Percentiles rank a stretch among this genome's conserved stretches.
Evolutionary conservation across 1,140 invertebrate genomes (phyloP).

Genomic region (Drosophila obscura): DNA sequence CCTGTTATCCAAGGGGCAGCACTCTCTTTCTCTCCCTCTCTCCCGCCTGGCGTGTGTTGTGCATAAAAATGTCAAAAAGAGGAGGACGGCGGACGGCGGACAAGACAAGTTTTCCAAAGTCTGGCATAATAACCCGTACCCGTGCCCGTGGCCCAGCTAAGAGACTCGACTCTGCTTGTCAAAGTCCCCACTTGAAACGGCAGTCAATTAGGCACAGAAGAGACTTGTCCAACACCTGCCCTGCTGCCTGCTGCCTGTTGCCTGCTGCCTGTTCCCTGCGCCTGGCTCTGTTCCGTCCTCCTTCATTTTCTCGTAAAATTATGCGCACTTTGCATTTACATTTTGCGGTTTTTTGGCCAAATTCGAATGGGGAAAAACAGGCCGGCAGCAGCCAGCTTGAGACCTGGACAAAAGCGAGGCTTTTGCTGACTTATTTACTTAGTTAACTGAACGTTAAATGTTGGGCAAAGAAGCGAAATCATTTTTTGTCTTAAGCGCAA

Average conservation of each 20-base stretch:
- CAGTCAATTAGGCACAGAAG: conserved; percentile 65
- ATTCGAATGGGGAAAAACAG: conserved; percentile 13
- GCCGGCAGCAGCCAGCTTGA: neutral
- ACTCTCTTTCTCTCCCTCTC: neutral
- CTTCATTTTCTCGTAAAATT: conserved; percentile 51
- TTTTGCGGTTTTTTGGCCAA: conserved; percentile 67
- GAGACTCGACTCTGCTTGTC: no score
- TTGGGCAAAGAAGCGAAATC: conserved; percentile 57
- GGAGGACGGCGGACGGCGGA: neutral
- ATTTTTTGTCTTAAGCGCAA: conserved; percentile 76
- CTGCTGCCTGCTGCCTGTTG: neutral
- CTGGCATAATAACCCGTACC: conserved; percentile 52
- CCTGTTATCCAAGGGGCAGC: conserved; percentile 16
- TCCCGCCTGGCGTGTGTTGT: conserved; percentile 29
- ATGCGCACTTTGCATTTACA: conserved; percentile 76
- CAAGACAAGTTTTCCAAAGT: conserved; percentile 56
- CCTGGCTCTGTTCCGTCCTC: neutral
- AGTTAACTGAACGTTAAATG: conserved; percentile 65
- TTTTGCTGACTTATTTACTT: conserved; percentile 73
- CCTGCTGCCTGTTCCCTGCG: no score
- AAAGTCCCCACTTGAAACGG: conserved; percentile 41
- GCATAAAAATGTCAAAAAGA: conserved; percentile 33
- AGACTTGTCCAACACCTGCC: conserved; percentile 40
- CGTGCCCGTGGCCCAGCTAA: neutral
- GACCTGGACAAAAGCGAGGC: conserved; percentile 17